A percentile compares a stretch with the other conserved stretches of the same genome.
Evolutionary conservation across 2,113 vertebrate species (phyloP).

Genomic region (Conger conger): DNA sequence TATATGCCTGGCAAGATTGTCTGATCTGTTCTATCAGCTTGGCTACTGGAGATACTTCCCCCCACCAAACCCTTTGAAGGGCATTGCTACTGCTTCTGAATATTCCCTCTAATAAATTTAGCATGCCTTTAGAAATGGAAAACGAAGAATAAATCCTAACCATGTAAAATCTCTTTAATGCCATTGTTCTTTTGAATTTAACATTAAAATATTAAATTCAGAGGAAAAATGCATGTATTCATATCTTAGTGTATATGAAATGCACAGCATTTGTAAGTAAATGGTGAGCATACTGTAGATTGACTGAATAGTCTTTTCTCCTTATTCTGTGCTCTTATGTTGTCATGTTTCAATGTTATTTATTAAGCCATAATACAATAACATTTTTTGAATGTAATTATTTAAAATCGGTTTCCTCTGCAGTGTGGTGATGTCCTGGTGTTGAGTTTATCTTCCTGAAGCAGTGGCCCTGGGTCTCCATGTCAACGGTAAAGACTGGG

Average conservation of each 20-base stretch:
- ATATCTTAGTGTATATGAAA: background rate
- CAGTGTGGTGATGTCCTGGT: background rate
- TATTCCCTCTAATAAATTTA: background rate
- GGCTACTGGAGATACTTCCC: background rate
- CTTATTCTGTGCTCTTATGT: too few species aligned
- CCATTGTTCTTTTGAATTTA: background rate
- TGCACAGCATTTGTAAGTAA: too few species aligned
- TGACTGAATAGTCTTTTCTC: too few species aligned
- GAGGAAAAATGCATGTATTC: background rate
- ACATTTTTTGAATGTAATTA: background rate
- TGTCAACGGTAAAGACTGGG: background rate
- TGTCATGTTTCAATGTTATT: too few species aligned
- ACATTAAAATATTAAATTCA: background rate
- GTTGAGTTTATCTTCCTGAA: background rate
- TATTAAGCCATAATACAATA: background rate
- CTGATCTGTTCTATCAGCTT: background rate
- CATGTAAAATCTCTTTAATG: background rate
- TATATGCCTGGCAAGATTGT: background rate
- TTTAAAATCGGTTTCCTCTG: background rate
- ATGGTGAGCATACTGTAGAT: too few species aligned
- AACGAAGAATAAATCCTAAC: background rate
- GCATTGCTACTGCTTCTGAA: background rate
- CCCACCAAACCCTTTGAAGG: background rate
- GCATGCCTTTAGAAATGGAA: background rate
- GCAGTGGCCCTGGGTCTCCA: background rate